A percentile compares a stretch with the other conserved stretches of the same genome.
Evolutionary conservation across 2,113 vertebrate genomes (phyloP).

Genomic region (Pagrus major): DNA sequence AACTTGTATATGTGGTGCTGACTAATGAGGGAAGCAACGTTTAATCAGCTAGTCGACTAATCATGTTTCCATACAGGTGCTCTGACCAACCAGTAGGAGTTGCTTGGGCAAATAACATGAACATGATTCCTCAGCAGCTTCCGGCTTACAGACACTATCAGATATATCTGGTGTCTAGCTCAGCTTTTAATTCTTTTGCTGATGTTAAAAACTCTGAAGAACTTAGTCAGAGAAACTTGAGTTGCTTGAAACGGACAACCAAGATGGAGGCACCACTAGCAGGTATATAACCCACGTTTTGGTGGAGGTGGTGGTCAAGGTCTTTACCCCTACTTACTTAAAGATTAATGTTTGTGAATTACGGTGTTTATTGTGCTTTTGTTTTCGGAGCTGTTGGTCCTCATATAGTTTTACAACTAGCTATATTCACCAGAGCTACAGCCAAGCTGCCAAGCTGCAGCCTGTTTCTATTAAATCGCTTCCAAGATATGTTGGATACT

Average conservation of each 20-base stretch:
- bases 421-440: neutral
- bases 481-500: neutral
- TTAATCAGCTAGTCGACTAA: too few relatives aligned
- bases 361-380: neutral
- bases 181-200: neutral
- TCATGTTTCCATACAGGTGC: neutral
- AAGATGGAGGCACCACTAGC: neutral
- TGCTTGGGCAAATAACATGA: neutral
- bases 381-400: neutral
- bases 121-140: neutral
- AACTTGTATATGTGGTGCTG: too few relatives aligned
- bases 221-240: neutral
- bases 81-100: neutral
- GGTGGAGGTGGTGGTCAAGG: neutral
- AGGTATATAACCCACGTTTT: neutral
- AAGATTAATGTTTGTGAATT: neutral
- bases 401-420: slow-evolving; percentile 1
- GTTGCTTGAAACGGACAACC: neutral
- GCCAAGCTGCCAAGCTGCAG: neutral
- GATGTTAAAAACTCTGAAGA: neutral
- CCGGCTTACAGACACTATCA: neutral
- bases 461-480: neutral
- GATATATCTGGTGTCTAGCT: neutral
- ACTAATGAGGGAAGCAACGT: too few relatives aligned
- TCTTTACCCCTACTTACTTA: neutral